Percentiles rank a stretch among this genome's conserved stretches.
phyloP scores from a whole-genome alignment of 2,888 invertebrate genomes.

The Xiphydria camelus region DNA sequence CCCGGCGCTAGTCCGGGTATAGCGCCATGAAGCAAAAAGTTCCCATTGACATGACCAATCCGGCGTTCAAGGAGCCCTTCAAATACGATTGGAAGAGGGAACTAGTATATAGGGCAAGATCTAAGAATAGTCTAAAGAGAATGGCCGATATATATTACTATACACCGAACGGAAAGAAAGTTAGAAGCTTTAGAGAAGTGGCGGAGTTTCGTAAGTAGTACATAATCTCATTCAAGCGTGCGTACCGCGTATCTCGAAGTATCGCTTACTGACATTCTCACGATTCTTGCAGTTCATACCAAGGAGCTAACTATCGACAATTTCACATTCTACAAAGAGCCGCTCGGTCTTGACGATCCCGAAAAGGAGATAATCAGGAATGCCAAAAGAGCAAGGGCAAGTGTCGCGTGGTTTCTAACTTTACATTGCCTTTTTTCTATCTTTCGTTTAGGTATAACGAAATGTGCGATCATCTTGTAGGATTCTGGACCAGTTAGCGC shows the following conservation, averaged over 20 bases:
- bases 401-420: constrained; percentile 5
- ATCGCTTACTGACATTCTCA: too few species aligned
- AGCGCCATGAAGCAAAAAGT: constrained; percentile 44
- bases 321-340: constrained; percentile 82
- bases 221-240: constrained; percentile 52
- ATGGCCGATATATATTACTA: constrained; percentile 84
- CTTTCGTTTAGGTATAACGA: too few species aligned
- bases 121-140: constrained; percentile 56
- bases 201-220: constrained; percentile 60
- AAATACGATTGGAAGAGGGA: constrained; percentile 78
- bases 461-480: too few species aligned
- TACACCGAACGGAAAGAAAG: constrained; percentile 76
- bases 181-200: constrained; percentile 79
- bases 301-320: constrained; percentile 73
- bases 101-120: constrained; percentile 60
- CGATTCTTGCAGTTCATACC: too few species aligned
- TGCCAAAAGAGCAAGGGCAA: constrained; percentile 56
- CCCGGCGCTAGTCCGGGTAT: constrained; percentile 40
- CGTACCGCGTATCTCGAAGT: too few species aligned
- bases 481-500: constrained; percentile 9
- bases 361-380: constrained; percentile 78
- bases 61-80: constrained; percentile 63
- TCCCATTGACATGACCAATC: constrained; percentile 56
- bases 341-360: constrained; percentile 73
- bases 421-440: neutral